These are phyloP conservation scores for Danio aesculapii DNA, from an alignment of 2,797 vertebrate genomes.

Conservation along the genomic window DNA sequence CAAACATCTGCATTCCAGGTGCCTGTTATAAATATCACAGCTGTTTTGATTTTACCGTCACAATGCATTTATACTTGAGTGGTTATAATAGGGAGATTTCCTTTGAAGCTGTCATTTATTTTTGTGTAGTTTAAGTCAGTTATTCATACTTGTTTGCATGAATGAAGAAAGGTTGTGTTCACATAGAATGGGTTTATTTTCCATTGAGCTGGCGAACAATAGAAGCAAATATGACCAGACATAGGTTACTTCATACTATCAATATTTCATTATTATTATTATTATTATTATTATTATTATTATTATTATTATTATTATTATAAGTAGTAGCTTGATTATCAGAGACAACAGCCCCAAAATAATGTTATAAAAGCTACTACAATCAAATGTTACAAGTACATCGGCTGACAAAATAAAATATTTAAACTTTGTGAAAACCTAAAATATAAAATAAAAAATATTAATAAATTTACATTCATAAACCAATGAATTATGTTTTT, in stretches of 20 bases:
- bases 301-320: no score
- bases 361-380: no score
- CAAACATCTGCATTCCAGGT: conserved; percentile 7
- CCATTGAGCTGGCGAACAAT: background rate
- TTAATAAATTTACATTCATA: no score
- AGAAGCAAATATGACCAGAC: background rate
- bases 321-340: background rate
- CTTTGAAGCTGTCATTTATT: background rate
- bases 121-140: background rate
- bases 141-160: background rate
- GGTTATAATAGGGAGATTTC: no score
- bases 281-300: no score
- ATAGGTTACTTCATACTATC: background rate
- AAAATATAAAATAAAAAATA: no score
- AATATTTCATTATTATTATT: no score
- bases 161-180: background rate
- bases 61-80: background rate
- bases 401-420: no score
- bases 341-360: background rate
- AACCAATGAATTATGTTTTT: no score
- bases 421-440: no score
- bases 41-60: background rate
- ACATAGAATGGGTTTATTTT: background rate
- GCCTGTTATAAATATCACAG: background rate
- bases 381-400: no score